phyloP scores from a whole-genome alignment of 1,140 invertebrate species.

The Paracyclopina nana region DNA sequence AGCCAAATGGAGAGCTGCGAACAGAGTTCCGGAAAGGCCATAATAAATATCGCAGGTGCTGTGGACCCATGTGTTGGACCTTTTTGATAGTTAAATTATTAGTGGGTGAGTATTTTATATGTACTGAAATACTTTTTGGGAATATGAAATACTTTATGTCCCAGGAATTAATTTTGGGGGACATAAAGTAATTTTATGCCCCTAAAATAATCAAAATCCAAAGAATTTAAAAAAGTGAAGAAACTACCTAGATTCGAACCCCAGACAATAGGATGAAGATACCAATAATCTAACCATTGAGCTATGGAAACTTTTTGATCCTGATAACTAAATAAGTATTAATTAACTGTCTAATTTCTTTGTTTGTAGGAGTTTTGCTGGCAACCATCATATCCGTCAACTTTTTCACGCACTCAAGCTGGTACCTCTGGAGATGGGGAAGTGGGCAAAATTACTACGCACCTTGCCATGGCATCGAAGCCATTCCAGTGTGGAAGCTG shows the following conservation, averaged over 20 bases:
- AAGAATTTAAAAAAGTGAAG: no score
- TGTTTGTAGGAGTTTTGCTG: slow-evolving; percentile 32
- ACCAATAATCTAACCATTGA: neutral
- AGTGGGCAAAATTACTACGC: slow-evolving; percentile 25
- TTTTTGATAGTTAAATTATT: slow-evolving; percentile 21
- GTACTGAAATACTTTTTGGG: no score
- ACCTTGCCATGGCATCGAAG: slow-evolving; percentile 44
- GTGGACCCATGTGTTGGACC: slow-evolving; percentile 22
- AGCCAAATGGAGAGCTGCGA: slow-evolving; percentile 17
- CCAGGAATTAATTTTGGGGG: no score
- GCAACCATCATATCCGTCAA: slow-evolving; percentile 43
- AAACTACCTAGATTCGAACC: no score
- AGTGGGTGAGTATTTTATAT: slow-evolving; percentile 19
- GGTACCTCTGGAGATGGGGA: slow-evolving; percentile 22
- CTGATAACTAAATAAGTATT: slow-evolving; percentile 2
- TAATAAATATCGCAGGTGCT: slow-evolving; percentile 19
- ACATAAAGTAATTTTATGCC: no score
- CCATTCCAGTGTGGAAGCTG: slow-evolving; percentile 45
- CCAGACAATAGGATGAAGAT: slow-evolving; percentile 7
- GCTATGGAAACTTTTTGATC: neutral
- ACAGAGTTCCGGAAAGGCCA: no score
- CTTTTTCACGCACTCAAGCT: slow-evolving; percentile 35
- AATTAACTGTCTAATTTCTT: slow-evolving; percentile 17
- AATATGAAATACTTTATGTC: no score
- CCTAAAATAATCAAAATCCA: no score